Base-by-base conservation (phyloP, 2,888 invertebrate species). In the Hirtodrosophila alboralis region DNA sequence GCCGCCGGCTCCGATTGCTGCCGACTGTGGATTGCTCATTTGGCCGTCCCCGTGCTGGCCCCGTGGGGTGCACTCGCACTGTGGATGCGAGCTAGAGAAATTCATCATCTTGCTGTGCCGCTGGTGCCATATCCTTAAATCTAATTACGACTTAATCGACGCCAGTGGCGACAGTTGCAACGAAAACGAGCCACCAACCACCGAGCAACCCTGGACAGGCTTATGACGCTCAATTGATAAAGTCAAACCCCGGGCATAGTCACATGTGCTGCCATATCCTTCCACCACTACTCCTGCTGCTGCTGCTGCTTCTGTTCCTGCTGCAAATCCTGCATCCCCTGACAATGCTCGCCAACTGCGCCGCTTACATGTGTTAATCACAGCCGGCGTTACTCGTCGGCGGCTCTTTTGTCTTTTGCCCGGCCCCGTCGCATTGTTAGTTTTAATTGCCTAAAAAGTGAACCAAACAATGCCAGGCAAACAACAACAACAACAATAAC, bases 141-240 rank as follows among this genome's bases (percentile, higher is more conserved):
- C 90, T 90, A 89, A 89, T 89, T 89, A 89, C 89, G 89, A 89
- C 89, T 89, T 89, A 90, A 90, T 89, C 90, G 90, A 87, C 87
- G 87, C 87, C 88, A 89, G 75, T 87, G 84, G 89, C 87, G 88
- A 89, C 87, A 87, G 86, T 83, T 85, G 67, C 76, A 75, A 66
- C 74, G 64, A 64, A 67, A 84, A 48, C 66, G 84, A 71, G 52
- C 21, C 31, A 38, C 27, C 80, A 56, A 63, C 75, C 79, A 65
- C 58, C 71, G 40, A 77, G 60, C 67, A 62, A 79, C 84, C 66
- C 76, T 57, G 58, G 57, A 47, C 56, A 37, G 52, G 79, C 85
- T 73, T 78, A 83, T 83, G 81, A 81, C 86, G 89, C 89, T 89
- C 88, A 88, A 88, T 88, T 88, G 87, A 74, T 72, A 86, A 88